Base-by-base conservation (phyloP, 2,113 vertebrate species). In the Drymodes brunneopygia region DNA sequence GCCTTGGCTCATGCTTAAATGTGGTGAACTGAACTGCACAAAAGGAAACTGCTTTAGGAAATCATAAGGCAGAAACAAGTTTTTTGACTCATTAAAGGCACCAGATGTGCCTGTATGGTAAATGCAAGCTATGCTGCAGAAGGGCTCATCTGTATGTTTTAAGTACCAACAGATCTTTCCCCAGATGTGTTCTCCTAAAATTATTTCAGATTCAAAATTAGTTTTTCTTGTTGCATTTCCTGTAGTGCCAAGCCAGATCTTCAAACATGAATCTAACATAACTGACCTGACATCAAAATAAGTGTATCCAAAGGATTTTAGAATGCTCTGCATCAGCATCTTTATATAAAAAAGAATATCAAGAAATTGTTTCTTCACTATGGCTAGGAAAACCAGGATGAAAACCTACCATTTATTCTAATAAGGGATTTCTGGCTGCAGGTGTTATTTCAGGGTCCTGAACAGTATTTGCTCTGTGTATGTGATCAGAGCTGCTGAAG, bases 391-490 rank as follows among this genome's bases (percentile, higher is more conserved):
- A 90, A 73, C 29, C 51, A 66, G 47, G 71, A 92, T 93, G 77
- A 88, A 94, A 95, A 64, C 82, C 77, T 61, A 40, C 71, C 44
- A 92, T 71, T 95, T 88, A 95, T 96, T 92, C n/a, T 92, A 92
- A 96, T 71, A 74, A 92, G 83, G 31, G 50, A 73, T 92, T 92
- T 90, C 91, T 92, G 80, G 60, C 80, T 93, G 80, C 65, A 96
- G 91, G 56, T 94, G 82, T 95, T 92, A 90, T 88, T 93, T 92
- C 92, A 93, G 88, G 72, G 88, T 86, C 75, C 88, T 90, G 83
- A 93, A 38, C 67, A 93, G 42, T 70, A 85, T 86, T 88, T 91
- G 50, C 67, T 91, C 81, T 60, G 56, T 64, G 62, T 73, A 48
- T 86, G 86, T 83, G 90, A 96, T 82, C 93, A 67, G 92, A 62